phyloP scores from a whole-genome alignment of 2,888 invertebrate genomes.

The Toxonevra muliebris region DNA sequence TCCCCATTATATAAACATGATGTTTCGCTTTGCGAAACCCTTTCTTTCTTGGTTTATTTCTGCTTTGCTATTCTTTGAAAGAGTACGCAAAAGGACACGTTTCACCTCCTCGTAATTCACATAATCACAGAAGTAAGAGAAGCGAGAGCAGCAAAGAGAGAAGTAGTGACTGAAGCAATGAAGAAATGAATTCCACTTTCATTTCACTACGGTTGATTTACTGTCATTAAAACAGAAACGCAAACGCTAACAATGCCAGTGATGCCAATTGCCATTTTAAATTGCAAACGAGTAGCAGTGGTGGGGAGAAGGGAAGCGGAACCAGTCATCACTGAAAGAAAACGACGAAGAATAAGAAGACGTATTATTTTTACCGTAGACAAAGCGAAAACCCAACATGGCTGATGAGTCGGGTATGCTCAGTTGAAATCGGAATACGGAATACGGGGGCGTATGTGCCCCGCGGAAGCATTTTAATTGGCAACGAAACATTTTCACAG shows the following conservation, averaged over 20 bases:
- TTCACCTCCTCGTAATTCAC: slow-evolving; percentile 20
- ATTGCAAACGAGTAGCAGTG: slow-evolving; percentile 31
- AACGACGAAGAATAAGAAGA: slow-evolving; percentile 12
- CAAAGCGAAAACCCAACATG: slow-evolving; percentile 1
- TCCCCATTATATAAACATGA: too few relatives aligned
- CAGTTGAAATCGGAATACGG: not conserved
- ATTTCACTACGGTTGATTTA: slow-evolving; percentile 54
- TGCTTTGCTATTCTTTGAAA: too few relatives aligned
- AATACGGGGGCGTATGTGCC: slow-evolving; percentile 41
- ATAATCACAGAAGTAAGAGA: slow-evolving; percentile 18
- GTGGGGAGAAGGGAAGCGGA: slow-evolving; percentile 3
- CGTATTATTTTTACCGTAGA: slow-evolving; percentile 1
- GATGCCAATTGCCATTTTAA: slow-evolving; percentile 31
- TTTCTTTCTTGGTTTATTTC: too few relatives aligned
- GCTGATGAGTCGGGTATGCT: slow-evolving; percentile 5
- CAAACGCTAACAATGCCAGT: slow-evolving; percentile 35
- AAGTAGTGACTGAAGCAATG: too few relatives aligned
- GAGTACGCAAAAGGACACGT: slow-evolving; percentile 20
- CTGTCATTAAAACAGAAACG: slow-evolving; percentile 47
- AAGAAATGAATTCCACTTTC: slow-evolving; percentile 31
- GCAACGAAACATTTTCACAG: slow-evolving; percentile 38
- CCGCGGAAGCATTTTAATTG: slow-evolving; percentile 57
- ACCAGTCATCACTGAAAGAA: too few relatives aligned
- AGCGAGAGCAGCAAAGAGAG: not conserved
- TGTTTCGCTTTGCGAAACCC: not conserved